These are phyloP conservation scores for Platyrinchus mystaceus DNA, from an alignment of 2,797 vertebrate genomes.

Conservation along the genomic window DNA sequence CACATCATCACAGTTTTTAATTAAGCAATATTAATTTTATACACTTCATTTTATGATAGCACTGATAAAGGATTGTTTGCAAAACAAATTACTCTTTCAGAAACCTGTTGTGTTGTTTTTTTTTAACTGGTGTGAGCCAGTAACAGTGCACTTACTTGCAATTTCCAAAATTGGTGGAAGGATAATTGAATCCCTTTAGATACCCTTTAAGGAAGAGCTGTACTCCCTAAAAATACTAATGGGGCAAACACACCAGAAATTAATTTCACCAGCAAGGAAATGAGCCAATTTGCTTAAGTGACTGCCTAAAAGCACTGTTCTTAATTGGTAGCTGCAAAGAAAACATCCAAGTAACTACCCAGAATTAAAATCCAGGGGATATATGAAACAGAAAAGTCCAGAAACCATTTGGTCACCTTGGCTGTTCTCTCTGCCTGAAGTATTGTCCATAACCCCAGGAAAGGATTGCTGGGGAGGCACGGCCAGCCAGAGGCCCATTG, in stretches of 20 bases:
- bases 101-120: not conserved
- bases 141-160: not conserved
- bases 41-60: not conserved
- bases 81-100: not conserved
- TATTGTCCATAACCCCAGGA: not conserved
- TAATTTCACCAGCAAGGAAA: not conserved
- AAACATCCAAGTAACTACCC: not conserved
- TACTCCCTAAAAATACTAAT: not conserved
- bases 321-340: not conserved
- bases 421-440: not conserved
- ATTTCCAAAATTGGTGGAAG: not conserved
- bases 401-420: not conserved
- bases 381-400: not conserved
- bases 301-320: not conserved
- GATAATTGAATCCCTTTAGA: not conserved
- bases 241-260: not conserved
- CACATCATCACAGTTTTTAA: not conserved
- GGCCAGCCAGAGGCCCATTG: not conserved
- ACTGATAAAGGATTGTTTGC: not conserved
- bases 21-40: not conserved
- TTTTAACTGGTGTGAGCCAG: not conserved
- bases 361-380: not conserved
- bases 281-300: not conserved
- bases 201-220: not conserved
- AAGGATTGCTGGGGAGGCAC: not conserved